phyloP scores from a whole-genome alignment of 2,888 invertebrate genomes.

The Ptychoptera contaminata region DNA sequence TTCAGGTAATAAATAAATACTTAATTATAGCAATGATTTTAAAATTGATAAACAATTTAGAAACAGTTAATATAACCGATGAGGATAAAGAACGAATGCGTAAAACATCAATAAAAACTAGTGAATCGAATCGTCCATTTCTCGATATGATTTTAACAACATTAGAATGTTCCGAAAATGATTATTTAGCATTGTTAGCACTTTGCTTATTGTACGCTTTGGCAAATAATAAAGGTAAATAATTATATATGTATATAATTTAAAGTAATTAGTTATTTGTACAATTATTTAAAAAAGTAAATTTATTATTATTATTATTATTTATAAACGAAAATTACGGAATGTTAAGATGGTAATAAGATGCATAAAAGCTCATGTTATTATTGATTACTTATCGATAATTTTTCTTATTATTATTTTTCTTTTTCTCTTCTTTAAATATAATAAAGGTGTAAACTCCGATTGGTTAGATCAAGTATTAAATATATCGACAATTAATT shows the following conservation, averaged over 20 bases:
- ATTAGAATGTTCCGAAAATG: constrained; percentile 80
- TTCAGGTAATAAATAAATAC: neutral
- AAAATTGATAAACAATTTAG: constrained; percentile 17
- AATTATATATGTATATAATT: constrained; percentile 1
- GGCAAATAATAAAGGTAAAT: constrained; percentile 81
- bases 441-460: constrained; percentile 56
- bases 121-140: constrained; percentile 40
- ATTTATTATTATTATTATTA: too few species aligned
- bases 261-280: too few species aligned
- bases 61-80: constrained; percentile 68
- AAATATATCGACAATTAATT: constrained; percentile 42
- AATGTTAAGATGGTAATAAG: too few species aligned
- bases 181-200: constrained; percentile 83
- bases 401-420: too few species aligned
- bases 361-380: neutral
- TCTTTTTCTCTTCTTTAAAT: too few species aligned
- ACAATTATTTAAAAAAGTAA: too few species aligned
- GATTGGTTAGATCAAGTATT: constrained; percentile 66
- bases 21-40: neutral
- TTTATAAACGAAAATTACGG: too few species aligned
- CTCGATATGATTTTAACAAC: constrained; percentile 77
- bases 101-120: constrained; percentile 16
- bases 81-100: constrained; percentile 68
- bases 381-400: too few species aligned
- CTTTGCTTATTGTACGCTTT: constrained; percentile 86